Base-by-base conservation (phyloP, 2,113 vertebrate species). In the Melanostigma gelatinosum region DNA sequence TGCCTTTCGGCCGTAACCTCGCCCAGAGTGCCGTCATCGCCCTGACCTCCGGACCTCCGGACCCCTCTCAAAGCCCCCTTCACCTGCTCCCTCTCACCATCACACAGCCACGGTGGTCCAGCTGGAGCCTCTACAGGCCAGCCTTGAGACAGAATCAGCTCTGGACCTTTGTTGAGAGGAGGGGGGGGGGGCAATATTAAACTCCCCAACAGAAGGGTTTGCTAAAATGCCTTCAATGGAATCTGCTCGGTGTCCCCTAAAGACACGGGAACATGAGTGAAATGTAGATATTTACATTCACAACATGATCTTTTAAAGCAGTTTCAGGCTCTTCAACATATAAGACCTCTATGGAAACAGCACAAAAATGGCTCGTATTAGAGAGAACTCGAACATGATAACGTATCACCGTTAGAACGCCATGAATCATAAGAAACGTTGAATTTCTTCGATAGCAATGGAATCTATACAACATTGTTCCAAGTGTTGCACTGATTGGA, bases 91-190 rank as follows among this genome's bases (percentile, higher is more conserved):
- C 68, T 73, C 77, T 48, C 68, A 44, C 63, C 85, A 46, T 72
- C 81, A 48, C 81, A 76, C 65, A 32, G 0, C 72, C 52, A 3
- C 79, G 15, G 70, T 22, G 1, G 62, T 81, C 81, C 79, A 77
- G 48, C 81, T n/a, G 74, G 64, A 18, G n/a, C 32, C 64, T 77
- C 58, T 22, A 61, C 83, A 70, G 24, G 18, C 44, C 72, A 36
- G 81, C 85, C 83, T 85, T 83, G 71, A 60, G 32, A 46, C 58
- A 40, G 22, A 71, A 84, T 86, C 40, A 69, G 62, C 58, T 34
- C 55, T 55, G 61, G 13, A 77, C 70, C 71, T 78, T 79, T 77
- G 71, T 65, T 24, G 71, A 85, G 87, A 65, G 79, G 64, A 8
- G 58, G 7, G 36, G 69, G 3, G 38, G 40, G 42, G 69, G 32